Conservation (phyloP, 2,888 invertebrate genomes). For the Temnothorax ravouxi region DNA sequence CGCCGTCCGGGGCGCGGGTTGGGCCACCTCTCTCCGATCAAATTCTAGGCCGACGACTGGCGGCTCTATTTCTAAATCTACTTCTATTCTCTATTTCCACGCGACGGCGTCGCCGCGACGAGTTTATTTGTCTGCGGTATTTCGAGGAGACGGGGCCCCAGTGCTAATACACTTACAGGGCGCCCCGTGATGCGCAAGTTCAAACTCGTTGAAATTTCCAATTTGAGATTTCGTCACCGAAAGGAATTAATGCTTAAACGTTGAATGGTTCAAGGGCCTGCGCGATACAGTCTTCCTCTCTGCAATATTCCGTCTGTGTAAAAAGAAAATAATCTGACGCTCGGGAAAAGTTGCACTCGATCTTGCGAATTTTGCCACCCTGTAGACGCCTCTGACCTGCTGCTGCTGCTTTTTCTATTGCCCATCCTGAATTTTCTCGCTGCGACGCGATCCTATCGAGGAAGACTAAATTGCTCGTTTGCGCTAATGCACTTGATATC, state of each 20-base stretch:
- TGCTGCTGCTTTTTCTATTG: slow-evolving; percentile 15
- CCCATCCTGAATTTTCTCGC: slow-evolving; percentile 47
- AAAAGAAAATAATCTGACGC: background rate
- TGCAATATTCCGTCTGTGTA: background rate
- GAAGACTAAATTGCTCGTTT: slow-evolving; percentile 55
- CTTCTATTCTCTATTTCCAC: slow-evolving; percentile 78
- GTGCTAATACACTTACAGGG: background rate
- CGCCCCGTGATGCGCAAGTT: slow-evolving; percentile 5
- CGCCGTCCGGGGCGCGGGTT: slow-evolving; percentile 55
- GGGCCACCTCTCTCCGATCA: slow-evolving; percentile 74
- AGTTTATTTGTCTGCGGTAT: slow-evolving; percentile 85
- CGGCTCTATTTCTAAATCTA: slow-evolving; percentile 61
- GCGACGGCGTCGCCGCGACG: slow-evolving; percentile 79
- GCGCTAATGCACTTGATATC: slow-evolving; percentile 51
- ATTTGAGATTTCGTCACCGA: background rate
- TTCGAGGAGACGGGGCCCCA: slow-evolving; percentile 72
- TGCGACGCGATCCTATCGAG: slow-evolving; percentile 47
- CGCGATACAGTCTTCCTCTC: background rate
- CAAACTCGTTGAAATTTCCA: background rate
- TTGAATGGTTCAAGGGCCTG: background rate
- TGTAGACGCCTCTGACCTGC: background rate
- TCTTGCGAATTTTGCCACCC: background rate
- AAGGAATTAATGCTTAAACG: background rate
- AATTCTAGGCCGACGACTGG: slow-evolving; percentile 81
- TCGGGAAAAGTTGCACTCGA: background rate